phyloP scores from a whole-genome alignment of 2,888 invertebrate genomes.

The Phaonia tiefii region DNA sequence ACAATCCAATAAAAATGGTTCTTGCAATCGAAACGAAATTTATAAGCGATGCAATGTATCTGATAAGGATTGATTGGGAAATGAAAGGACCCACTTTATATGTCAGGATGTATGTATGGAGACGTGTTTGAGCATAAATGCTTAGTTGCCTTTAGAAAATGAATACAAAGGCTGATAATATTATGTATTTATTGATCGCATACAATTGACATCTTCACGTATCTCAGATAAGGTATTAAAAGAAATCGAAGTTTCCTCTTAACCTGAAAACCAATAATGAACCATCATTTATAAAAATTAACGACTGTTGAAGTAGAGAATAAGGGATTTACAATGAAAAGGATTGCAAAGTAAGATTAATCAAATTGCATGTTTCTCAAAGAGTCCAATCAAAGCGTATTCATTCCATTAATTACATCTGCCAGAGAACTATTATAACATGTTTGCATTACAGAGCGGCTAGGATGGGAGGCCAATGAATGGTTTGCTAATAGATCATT shows the following conservation, averaged over 20 bases:
- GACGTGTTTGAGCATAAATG: conserved; percentile 23
- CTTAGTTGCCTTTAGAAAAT: not conserved
- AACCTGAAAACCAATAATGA: not conserved
- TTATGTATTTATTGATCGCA: conserved; percentile 22
- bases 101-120: too few relatives aligned
- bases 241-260: not conserved
- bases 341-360: conserved; percentile 47
- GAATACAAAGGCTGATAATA: conserved; percentile 7
- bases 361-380: conserved; percentile 31
- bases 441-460: too few relatives aligned
- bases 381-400: too few relatives aligned
- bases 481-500: too few relatives aligned
- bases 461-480: too few relatives aligned
- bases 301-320: too few relatives aligned
- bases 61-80: conserved; percentile 6
- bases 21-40: conserved; percentile 24
- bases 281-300: conserved; percentile 43
- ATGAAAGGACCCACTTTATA: not conserved
- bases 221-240: conserved; percentile 10
- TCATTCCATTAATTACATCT: too few relatives aligned
- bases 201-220: conserved; percentile 42
- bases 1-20: conserved; percentile 45
- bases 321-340: too few relatives aligned
- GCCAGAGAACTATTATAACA: too few relatives aligned
- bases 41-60: conserved; percentile 37